Base-by-base conservation (phyloP, 2,113 vertebrate species). In the Apistogramma diplotaenia region DNA sequence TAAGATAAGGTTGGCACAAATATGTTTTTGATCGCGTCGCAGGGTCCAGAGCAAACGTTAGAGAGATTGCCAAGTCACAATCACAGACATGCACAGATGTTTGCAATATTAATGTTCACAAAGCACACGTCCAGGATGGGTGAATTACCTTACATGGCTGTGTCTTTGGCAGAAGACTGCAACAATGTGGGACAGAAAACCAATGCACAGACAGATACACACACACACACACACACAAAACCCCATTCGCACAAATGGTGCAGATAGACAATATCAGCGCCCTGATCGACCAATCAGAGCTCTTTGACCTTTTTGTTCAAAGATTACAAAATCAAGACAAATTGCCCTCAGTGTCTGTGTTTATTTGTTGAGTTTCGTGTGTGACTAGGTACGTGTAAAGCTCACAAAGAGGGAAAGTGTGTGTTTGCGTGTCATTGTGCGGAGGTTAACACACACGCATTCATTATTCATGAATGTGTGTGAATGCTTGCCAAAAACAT, bases 1-100 rank as follows among this genome's bases (percentile, higher is more conserved):
- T 71, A 87, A 93, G 94, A 93, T 92, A 92, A 94, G 92, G 85
- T 87, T 90, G 85, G 90, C 75, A 86, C 87, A 90, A 92, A 93
- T 92, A 83, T 92, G 92, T 90, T 93, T 92, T 89, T 87, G 83
- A 93, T 90, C 71, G 40, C 76, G 80, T 89, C 56, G 73, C 83
- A 51, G 83, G 78, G 83, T 91, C 85, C 85, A 81, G 60, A 18
- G 83, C 85, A 82, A 91, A 89, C 80, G 83, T 86, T 89, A 81
- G 90, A 90, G 87, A 81, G 27, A 80, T 78, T 92, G 91, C 92
- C 91, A 93, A 90, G 82, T 78, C 87, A 49, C 79, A 87, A 89
- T 83, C 86, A 29, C 91, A 85, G 82, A 88, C 72, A 51, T 77
- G 84, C 75, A 78, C 86, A 94, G 92, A 92, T 93, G 89, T 89